These are phyloP conservation scores for Chrysolina americana DNA, from an alignment of 2,888 invertebrate genomes.

Conservation along the genomic window DNA sequence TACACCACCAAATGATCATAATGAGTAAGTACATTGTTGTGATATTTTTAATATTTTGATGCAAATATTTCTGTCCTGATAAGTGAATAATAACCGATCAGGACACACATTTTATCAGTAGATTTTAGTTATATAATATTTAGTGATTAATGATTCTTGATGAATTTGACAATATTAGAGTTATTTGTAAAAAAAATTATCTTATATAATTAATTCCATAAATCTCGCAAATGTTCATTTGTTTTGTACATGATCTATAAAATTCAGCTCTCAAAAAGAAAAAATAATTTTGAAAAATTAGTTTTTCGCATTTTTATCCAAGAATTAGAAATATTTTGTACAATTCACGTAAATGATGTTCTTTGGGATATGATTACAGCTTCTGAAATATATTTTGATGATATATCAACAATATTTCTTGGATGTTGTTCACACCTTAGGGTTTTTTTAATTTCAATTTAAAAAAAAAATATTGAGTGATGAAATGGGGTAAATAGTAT, in stretches of 20 bases:
- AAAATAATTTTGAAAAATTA: background rate
- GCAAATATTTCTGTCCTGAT: slow-evolving; percentile 28
- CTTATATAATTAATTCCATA: background rate
- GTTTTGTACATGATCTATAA: background rate
- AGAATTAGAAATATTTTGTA: no score
- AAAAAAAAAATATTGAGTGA: background rate
- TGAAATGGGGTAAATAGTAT: background rate
- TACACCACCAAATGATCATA: slow-evolving; percentile 34
- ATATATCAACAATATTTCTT: background rate
- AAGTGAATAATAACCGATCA: background rate
- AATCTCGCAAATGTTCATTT: background rate
- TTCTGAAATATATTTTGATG: no score
- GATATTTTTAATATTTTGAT: slow-evolving; percentile 39
- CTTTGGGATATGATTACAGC: no score
- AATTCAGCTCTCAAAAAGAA: background rate
- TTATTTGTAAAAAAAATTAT: slow-evolving; percentile 35
- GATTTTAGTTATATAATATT: slow-evolving; percentile 26
- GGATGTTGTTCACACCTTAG: background rate
- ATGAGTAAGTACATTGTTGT: slow-evolving; percentile 38
- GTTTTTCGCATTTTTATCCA: no score
- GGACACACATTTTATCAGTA: slow-evolving; percentile 24
- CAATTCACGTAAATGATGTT: no score
- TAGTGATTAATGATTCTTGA: slow-evolving; percentile 36
- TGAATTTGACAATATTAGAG: slow-evolving; percentile 47
- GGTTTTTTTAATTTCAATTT: background rate